Evolutionary conservation across 2,797 vertebrate genomes (phyloP).

Genomic region (Craterocephalus amniculus): DNA sequence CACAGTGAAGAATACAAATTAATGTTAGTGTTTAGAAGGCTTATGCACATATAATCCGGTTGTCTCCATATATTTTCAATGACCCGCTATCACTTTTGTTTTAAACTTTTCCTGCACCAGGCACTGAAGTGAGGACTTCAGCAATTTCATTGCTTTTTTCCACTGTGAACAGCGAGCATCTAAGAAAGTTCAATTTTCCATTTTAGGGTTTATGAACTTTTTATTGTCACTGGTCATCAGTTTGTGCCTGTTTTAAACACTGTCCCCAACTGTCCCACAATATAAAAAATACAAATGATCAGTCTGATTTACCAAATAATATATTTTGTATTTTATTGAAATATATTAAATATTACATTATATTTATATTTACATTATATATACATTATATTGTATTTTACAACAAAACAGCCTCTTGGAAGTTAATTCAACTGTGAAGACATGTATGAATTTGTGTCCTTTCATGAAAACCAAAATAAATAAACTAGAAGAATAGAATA

Average conservation of each 20-base stretch:
- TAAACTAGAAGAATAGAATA: not conserved
- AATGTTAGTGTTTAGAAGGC: conserved; percentile 1
- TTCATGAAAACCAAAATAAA: not conserved
- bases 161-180: too few relatives aligned
- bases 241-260: not conserved
- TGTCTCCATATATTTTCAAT: conserved; percentile 5
- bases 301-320: not conserved
- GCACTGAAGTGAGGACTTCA: not conserved
- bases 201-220: not conserved
- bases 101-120: not conserved
- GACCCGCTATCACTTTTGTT: conserved; percentile 9
- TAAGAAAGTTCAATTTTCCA: too few relatives aligned
- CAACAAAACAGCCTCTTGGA: too few relatives aligned
- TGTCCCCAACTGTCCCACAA: not conserved
- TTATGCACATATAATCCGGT: conserved; percentile 8
- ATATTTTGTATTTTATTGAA: not conserved
- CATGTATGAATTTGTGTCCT: not conserved
- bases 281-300: not conserved
- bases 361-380: too few relatives aligned
- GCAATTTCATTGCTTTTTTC: not conserved
- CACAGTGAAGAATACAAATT: not conserved
- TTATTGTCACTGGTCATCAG: not conserved
- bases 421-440: not conserved
- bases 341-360: too few relatives aligned
- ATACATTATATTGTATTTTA: too few relatives aligned